A percentile compares a stretch with the other conserved stretches of the same genome.
Evolutionary conservation across 2,797 vertebrate genomes (phyloP).

Genomic region (Acanthiza pusilla): DNA sequence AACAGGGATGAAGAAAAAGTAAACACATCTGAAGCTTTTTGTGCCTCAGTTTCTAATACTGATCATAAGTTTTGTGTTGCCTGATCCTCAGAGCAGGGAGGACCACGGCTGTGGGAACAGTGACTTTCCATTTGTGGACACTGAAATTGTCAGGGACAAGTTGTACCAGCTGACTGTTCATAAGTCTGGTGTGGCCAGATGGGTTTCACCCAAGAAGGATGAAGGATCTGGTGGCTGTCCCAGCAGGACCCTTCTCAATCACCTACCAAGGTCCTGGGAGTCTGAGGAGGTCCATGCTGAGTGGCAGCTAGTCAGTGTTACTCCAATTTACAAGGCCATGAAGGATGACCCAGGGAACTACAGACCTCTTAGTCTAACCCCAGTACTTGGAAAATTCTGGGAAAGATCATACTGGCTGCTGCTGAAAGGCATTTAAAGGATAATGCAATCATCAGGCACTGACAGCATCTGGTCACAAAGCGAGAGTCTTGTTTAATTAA

Average conservation of each 20-base stretch:
- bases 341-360: neutral
- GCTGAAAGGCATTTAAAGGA: neutral
- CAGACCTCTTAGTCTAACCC: neutral
- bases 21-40: neutral
- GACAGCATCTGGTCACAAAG: neutral
- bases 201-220: neutral
- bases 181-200: neutral
- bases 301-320: neutral
- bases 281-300: neutral
- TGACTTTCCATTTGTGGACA: neutral
- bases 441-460: neutral
- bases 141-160: neutral
- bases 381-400: too few relatives aligned
- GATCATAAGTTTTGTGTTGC: neutral
- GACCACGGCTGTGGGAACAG: neutral
- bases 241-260: neutral
- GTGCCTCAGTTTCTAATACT: neutral
- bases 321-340: neutral
- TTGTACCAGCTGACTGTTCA: rapidly evolving
- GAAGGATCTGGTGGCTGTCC: neutral
- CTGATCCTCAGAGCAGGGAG: neutral
- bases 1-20: neutral
- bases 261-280: too few relatives aligned
- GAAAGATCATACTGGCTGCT: neutral
- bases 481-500: neutral